A percentile compares a stretch with the other conserved stretches of the same genome.
These are phyloP conservation scores for Lasaia peninsularis DNA, from an alignment of 1,140 invertebrate genomes.

Conservation along the genomic window DNA sequence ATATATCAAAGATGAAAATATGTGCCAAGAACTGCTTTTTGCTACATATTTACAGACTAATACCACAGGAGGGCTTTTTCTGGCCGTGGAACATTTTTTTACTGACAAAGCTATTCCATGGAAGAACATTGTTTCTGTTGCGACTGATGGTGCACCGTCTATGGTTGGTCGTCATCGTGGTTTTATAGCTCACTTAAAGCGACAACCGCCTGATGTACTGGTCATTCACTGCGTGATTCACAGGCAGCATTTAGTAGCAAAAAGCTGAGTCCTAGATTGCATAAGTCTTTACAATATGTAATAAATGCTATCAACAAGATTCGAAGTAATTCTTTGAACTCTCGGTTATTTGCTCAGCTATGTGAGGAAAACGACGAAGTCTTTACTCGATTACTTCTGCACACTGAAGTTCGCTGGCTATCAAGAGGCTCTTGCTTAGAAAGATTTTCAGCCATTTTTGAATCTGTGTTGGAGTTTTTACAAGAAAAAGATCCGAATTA, in stretches of 20 bases:
- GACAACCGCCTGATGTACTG: too few species aligned
- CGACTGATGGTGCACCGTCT: too few species aligned
- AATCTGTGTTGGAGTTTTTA: background rate
- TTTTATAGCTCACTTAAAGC: too few species aligned
- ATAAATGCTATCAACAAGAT: background rate
- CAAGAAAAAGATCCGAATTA: background rate
- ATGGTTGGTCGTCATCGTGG: too few species aligned
- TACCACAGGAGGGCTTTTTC: background rate
- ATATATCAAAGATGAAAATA: background rate
- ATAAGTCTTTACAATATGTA: background rate
- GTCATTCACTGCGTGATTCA: too few species aligned
- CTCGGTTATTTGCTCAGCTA: slow-evolving; percentile 9
- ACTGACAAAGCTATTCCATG: too few species aligned
- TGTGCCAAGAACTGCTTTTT: background rate
- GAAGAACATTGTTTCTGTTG: too few species aligned
- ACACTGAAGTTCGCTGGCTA: slow-evolving; percentile 7
- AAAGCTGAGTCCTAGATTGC: too few species aligned
- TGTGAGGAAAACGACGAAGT: slow-evolving; percentile 1
- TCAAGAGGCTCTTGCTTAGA: slow-evolving; percentile 9
- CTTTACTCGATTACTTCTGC: background rate
- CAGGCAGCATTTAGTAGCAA: too few species aligned
- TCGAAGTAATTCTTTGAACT: background rate
- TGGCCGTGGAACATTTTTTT: too few species aligned
- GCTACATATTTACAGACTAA: background rate
- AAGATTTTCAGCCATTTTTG: background rate